phyloP scores from a whole-genome alignment of 2,888 invertebrate species.

The Gortyna flavago region DNA sequence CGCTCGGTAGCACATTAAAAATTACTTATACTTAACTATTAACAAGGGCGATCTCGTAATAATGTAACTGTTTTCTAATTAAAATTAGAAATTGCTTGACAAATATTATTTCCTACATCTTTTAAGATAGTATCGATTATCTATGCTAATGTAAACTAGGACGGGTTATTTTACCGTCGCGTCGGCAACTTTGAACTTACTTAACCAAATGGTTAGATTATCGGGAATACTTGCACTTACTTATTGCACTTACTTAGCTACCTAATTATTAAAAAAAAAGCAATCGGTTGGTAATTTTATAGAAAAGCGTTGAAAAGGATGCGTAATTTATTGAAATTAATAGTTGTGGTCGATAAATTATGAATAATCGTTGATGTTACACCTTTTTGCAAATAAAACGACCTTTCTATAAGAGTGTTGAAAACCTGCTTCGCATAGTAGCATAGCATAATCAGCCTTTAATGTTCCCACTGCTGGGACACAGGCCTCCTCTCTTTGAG shows the following conservation, averaged over 20 bases:
- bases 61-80: conserved; percentile 48
- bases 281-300: conserved; percentile 35
- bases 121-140: conserved; percentile 50
- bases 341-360: conserved; percentile 24
- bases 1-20: conserved; percentile 9
- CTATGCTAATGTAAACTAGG: conserved; percentile 48
- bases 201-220: conserved; percentile 56
- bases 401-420: conserved; percentile 2
- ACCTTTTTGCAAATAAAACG: conserved; percentile 29
- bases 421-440: not conserved
- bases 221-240: conserved; percentile 12
- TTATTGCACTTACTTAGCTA: conserved; percentile 18
- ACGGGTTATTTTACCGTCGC: conserved; percentile 47
- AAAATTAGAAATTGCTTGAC: conserved; percentile 61
- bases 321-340: conserved; percentile 52
- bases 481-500: too few species aligned
- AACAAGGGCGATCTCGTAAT: conserved; percentile 50
- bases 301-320: conserved; percentile 39
- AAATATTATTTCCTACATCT: conserved; percentile 49
- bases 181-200: conserved; percentile 57
- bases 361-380: conserved; percentile 21
- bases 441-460: too few species aligned
- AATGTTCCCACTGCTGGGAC: too few species aligned
- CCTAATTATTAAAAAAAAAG: conserved; percentile 42
- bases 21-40: conserved; percentile 31